Percentiles rank a stretch among this genome's conserved stretches.
Conservation (phyloP, 2,888 invertebrate species). For the Microplitis deprimator region DNA sequence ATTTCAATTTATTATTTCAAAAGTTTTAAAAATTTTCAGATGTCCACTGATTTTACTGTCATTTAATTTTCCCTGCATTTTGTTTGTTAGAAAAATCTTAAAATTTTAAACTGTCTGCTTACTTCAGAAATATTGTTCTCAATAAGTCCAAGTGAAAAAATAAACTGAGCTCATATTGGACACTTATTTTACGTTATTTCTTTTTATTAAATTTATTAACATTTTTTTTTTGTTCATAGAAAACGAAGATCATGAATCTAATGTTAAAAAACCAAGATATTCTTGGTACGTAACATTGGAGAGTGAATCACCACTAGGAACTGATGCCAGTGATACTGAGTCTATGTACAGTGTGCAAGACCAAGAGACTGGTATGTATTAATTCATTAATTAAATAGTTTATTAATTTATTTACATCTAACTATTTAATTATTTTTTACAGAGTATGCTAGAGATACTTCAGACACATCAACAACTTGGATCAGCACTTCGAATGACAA, state of each 20-base stretch:
- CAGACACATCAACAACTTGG: constrained; percentile 60
- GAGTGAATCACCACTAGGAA: constrained; percentile 70
- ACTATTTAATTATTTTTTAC: constrained; percentile 34
- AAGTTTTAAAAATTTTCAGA: too few species aligned
- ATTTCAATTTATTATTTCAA: too few species aligned
- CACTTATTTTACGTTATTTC: too few species aligned
- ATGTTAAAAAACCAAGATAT: constrained; percentile 53
- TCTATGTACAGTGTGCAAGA: constrained; percentile 78
- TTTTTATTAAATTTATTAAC: background rate
- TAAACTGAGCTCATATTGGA: too few species aligned
- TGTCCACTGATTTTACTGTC: too few species aligned
- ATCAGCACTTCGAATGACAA: constrained; percentile 49
- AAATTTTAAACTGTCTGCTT: too few species aligned
- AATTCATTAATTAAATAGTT: background rate
- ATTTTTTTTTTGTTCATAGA: constrained; percentile 49
- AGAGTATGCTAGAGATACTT: constrained; percentile 62
- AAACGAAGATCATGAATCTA: constrained; percentile 49
- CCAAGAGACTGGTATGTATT: constrained; percentile 77
- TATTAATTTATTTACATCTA: background rate
- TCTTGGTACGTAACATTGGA: constrained; percentile 67
- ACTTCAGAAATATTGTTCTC: too few species aligned
- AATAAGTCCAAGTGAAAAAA: too few species aligned
- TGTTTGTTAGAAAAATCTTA: too few species aligned
- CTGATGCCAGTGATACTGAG: constrained; percentile 72
- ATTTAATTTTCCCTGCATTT: too few species aligned